Evolutionary conservation across 2,888 invertebrate genomes (phyloP), one percentile per base, ranked within the genome.

Genomic region (Bursaphelenchus okinawaensis): DNA sequence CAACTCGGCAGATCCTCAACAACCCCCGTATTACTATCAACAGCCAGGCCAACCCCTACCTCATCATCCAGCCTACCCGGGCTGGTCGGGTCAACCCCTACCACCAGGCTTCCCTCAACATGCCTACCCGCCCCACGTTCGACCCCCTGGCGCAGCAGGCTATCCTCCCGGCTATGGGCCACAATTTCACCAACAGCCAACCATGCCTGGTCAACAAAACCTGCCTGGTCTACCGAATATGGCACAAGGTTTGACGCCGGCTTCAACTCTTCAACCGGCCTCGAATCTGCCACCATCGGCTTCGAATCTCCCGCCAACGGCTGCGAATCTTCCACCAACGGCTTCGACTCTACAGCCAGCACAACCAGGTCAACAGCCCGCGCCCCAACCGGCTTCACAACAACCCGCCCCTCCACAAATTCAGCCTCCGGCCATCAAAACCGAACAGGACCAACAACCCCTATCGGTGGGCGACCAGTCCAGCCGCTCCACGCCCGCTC

Each of bases 231-330:
- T 31, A 6, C 66, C 68, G 28, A 56, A 60, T 29, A 61, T 55
- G 40, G 24, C 57, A 57, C 9, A 7, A 9, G 57, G 51, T 12
- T 8, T 12, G 57, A 16, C 29, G 50, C 19, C 62, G 26, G 24
- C 61, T 0, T n/a, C 56, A 29, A 23, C 62, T 12, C 27, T 59
- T 12, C 68, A 68, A 65, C 67, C 72, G 1, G n/a, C n/a, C n/a
- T n/a, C n/a, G n/a, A n/a, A n/a, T n/a, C n/a, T n/a, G n/a, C n/a
- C n/a, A n/a, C n/a, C n/a, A n/a, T n/a, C n/a, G n/a, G n/a, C n/a
- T n/a, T n/a, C n/a, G n/a, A n/a, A n/a, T n/a, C n/a, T n/a, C n/a
- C n/a, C n/a, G n/a, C n/a, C n/a, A n/a, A n/a, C n/a, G n/a, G n/a
- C n/a, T n/a, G n/a, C n/a, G n/a, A n/a, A n/a, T n/a, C n/a, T n/a